Base-by-base conservation (phyloP, 1,140 invertebrate genomes). In the Protaetia brevitarsis region DNA sequence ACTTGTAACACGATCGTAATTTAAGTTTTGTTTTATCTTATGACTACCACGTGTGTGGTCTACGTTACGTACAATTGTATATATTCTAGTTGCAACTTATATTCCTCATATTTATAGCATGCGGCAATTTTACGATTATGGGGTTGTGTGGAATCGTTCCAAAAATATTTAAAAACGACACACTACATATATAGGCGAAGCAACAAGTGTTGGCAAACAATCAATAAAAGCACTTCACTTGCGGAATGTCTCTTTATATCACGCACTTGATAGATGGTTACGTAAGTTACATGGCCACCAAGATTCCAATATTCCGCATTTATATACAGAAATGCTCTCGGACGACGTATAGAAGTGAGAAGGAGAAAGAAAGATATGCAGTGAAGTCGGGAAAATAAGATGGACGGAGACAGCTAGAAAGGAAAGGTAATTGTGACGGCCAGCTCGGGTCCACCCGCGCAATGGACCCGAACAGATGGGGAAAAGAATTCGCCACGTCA, bases 401-500 rank as follows among this genome's bases (percentile, higher is more conserved):
- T n/a, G 16, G 34, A 37, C n/a, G 16, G 34, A 37, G 0, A 2
- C 10, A 37, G 3, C 5, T 13, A 16, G 34, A 31, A 11, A 37
- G 16, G 16, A 37, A 37, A 56, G 59, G 30, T 62, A 62, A 62
- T 62, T 36, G 59, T 31, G 30, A 19, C 59, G 59, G 19, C 59
- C 59, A n/a, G 19, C 29, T n/a, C 29, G 59, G 19, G 27, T 31
- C 27, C 59, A 19, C 59, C 27, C 59, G 28, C 30, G 28, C 28
- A 60, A 60, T 21, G 30, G 27, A 62, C 59, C 13, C 30, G 10
- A 29, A 31, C 27, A 31, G 27, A 36, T 19, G 30, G 59, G 31
- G 27, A 23, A 62, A 62, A 31, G 29, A 62, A 62, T 62, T 62
- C 59, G 59, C 59, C 27, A 23, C 59, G 30, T 62, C 59, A 62